Base-by-base conservation (phyloP, 2,113 vertebrate species). In the Natator depressus region DNA sequence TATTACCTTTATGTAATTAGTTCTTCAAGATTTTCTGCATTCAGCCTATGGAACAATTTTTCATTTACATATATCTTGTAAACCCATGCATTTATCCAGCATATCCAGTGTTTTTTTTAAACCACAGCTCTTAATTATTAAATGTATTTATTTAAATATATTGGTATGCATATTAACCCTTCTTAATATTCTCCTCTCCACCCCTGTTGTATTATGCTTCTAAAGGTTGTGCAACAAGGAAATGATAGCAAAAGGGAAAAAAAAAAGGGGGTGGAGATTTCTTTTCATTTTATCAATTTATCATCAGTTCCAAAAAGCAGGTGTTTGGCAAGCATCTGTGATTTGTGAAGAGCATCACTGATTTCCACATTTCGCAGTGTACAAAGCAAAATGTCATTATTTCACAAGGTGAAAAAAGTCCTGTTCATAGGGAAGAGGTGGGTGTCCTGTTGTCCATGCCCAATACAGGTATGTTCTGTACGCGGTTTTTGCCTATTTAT, bases 371-470 rank as follows among this genome's bases (percentile, higher is more conserved):
- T 94, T 84, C 90, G 31, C 17, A 87, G 12, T 80, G 19, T 65
- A 82, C 51, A 82, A 1, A 1, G 16, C 82, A 96, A 92, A 89
- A 76, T 80, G 84, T 90, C 3, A 79, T 94, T 92, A 76, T 82
- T 95, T 12, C 10, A 69, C 16, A 51, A 24, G 29, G 46, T 85
- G 75, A 93, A 47, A 80, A 76, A 5, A 38, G 35, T 75, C 4
- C 31, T 89, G 6, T 80, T 91, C 22, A 0, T 25, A 72, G 31
- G 59, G 55, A 85, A 5, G 16, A 24, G 47, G 1, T 42, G 49
- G 10, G 2, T 50, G 72, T 84, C 4, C 17, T 53, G 8, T 16
- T 69, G 2, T 82, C 5, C 1, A 83, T 20, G 54, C 2, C 35
- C 27, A 80, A 51, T 3, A 81, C 72, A 51, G 49, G 65, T 10